Percentiles rank a stretch among this genome's conserved stretches.
These are phyloP conservation scores for Caenorhabditis inopinata DNA, from an alignment of 1,140 invertebrate species.

Conservation along the genomic window DNA sequence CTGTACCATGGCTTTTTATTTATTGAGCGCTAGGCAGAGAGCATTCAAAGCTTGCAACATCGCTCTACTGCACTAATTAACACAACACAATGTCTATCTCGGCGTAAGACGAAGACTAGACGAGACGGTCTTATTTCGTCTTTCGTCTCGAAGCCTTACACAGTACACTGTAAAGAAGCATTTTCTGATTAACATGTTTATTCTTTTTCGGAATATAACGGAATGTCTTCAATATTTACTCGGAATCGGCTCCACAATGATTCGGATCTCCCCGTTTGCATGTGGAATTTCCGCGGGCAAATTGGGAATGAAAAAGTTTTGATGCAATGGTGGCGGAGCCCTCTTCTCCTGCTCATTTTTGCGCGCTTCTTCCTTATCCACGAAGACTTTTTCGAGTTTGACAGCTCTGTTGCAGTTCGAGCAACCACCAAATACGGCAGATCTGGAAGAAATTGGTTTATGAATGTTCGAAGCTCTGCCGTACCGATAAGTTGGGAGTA, in stretches of 20 bases:
- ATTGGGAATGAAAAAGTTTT: neutral
- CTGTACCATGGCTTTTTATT: no score
- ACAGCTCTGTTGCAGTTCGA: neutral
- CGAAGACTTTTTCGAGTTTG: neutral
- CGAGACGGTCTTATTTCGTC: neutral
- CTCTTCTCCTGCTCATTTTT: neutral
- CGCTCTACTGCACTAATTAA: no score
- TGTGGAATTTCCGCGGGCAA: neutral
- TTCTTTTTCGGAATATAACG: neutral
- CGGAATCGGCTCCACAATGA: neutral
- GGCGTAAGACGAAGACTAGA: no score
- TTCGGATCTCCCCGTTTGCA: neutral
- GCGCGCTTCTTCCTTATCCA: neutral
- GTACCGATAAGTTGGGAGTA: slow-evolving; percentile 15
- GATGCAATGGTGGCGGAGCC: neutral
- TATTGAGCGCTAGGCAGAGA: no score
- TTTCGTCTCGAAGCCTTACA: no score
- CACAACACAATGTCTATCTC: no score
- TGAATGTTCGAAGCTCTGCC: neutral
- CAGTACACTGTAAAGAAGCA: no score
- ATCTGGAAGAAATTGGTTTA: neutral
- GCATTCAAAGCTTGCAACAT: no score
- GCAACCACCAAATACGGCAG: neutral
- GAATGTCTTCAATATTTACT: neutral
- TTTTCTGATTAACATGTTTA: neutral